Evolutionary conservation across 2,113 vertebrate genomes (phyloP).

Genomic region (Phasianus colchicus): DNA sequence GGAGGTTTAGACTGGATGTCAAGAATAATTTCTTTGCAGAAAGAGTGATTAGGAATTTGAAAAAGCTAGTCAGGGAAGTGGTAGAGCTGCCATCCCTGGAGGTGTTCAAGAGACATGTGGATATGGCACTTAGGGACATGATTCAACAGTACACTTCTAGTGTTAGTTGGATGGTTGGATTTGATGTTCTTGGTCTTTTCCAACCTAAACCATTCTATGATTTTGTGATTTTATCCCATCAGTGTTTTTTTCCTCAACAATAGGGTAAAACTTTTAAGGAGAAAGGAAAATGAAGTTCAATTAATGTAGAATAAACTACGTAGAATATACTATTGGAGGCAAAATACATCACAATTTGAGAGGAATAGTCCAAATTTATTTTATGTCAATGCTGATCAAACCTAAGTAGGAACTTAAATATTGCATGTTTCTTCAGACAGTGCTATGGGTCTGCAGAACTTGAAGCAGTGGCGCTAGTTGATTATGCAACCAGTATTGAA

Average conservation of each 20-base stretch:
- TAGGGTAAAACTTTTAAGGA: neutral
- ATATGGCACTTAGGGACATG: neutral
- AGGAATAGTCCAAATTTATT: neutral
- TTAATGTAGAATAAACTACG: neutral
- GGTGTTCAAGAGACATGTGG: neutral
- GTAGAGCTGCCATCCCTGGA: neutral
- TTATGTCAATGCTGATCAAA: neutral
- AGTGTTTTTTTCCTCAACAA: neutral
- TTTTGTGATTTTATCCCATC: neutral
- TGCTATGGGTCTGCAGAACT: neutral
- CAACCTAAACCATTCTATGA: neutral
- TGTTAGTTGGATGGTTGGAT: neutral
- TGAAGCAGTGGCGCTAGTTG: neutral
- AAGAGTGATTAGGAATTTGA: neutral
- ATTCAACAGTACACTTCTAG: neutral
- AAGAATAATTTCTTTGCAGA: neutral
- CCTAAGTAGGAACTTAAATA: neutral
- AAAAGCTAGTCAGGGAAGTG: neutral
- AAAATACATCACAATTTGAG: neutral
- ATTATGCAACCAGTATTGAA: neutral
- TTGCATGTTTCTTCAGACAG: neutral
- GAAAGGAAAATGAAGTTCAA: neutral
- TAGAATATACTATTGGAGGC: neutral
- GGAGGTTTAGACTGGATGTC: no score
- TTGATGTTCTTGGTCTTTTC: neutral